A percentile compares a stretch with the other conserved stretches of the same genome.
Conservation (phyloP, 2,888 invertebrate species). For the Campoplex capitator region DNA sequence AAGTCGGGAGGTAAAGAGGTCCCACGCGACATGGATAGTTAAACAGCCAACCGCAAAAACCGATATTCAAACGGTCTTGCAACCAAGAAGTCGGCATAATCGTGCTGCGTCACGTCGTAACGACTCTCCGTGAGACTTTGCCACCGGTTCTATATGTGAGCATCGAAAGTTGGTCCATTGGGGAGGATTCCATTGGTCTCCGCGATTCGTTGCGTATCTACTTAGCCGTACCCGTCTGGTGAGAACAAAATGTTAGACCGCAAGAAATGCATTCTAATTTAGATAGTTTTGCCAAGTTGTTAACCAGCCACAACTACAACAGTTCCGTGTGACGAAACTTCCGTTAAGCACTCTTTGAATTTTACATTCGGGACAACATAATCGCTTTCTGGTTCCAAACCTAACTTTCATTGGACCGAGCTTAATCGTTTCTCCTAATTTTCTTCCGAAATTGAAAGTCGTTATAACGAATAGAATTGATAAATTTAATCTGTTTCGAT, state of each 20-base stretch:
- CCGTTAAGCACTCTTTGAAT: conserved; percentile 53
- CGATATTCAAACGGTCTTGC: conserved; percentile 50
- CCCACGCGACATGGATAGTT: conserved; percentile 20
- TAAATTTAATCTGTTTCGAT: neutral
- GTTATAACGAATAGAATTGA: neutral
- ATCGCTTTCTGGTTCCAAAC: conserved; percentile 25
- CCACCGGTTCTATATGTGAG: conserved; percentile 8
- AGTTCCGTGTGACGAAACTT: conserved; percentile 40
- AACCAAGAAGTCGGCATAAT: conserved; percentile 37
- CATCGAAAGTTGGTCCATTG: conserved; percentile 57
- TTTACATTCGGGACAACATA: conserved; percentile 44
- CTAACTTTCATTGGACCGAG: conserved; percentile 1
- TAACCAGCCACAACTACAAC: conserved; percentile 47
- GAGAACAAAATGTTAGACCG: conserved; percentile 51
- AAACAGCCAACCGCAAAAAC: conserved; percentile 56
- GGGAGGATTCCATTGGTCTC: conserved; percentile 33
- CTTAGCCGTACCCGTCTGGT: conserved; percentile 59
- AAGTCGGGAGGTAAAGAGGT: conserved; percentile 5
- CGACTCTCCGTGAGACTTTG: conserved; percentile 62
- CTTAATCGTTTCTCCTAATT: neutral
- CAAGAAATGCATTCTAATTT: conserved; percentile 65
- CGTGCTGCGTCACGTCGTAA: conserved; percentile 65
- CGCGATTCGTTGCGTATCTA: conserved; percentile 57
- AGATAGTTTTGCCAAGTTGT: conserved; percentile 67
- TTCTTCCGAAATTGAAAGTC: neutral